Evolutionary conservation across 2,888 invertebrate species (phyloP), one percentile per base, ranked within the genome.

Genomic region (Isotomurus palustris): DNA sequence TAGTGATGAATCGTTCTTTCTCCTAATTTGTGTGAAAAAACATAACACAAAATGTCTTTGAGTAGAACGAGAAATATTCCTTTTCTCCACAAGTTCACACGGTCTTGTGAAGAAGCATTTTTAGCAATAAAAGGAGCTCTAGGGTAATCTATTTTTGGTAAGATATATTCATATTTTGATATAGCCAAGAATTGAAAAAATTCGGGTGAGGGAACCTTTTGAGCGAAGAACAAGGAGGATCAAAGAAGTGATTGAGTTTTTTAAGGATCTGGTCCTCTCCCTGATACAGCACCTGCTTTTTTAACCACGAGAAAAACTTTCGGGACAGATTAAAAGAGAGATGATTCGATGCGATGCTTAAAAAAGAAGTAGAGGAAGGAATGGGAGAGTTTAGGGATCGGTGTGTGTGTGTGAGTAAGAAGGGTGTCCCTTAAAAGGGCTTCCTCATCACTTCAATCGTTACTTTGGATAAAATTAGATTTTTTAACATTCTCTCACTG

Each of bases 401-500:
- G 29, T 22, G 19, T 43, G 24, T 43, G 43, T 8, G 43, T 24
- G 22, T 24, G 19, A 43, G n/a, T 43, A 21, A 5, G 12, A 22
- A 43, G 43, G 43, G 43, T 43, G 43, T 12, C 43, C 19, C 43
- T 43, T 8, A 40, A 6, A 43, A 10, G 22, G 43, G 49, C 49
- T 49, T 35, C 35, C 49, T 32, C n/a, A 17, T 35, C 35, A 21
- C 24, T 5, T 22, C 14, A 8, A 19, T 4, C 22, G 22, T 22
- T 43, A 4, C 43, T 19, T 24, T 43, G 14, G 8, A 32, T 32
- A 22, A 43, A 43, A 14, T 19, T 22, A 43, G 22, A 3, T 43
- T 49, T 49, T 49, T 49, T 49, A 49, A 29, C 17, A 17, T 35
- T 40, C 40, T 57, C 60, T 44, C 51, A 43, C 44, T 38, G 62